These are phyloP conservation scores for Macrophya alboannulata DNA, from an alignment of 2,888 invertebrate species.

Conservation along the genomic window DNA sequence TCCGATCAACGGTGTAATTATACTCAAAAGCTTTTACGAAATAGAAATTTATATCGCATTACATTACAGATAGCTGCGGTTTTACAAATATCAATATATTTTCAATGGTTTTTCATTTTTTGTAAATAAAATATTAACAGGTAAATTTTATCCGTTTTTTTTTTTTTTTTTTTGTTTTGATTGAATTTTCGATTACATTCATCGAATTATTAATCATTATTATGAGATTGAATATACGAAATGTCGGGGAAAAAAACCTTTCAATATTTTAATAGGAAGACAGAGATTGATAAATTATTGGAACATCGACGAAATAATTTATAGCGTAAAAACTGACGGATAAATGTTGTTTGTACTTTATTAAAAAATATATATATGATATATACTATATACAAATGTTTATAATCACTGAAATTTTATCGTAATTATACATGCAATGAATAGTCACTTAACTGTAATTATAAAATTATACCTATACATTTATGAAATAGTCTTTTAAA, in stretches of 20 bases:
- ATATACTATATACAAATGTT: slow-evolving; percentile 13
- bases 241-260: neutral
- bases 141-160: neutral
- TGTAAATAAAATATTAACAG: no score
- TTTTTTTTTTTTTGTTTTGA: neutral
- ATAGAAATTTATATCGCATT: neutral
- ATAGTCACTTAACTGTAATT: neutral
- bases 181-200: neutral
- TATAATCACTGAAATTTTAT: neutral
- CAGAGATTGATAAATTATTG: no score
- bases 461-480: neutral
- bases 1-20: slow-evolving; percentile 16
- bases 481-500: neutral
- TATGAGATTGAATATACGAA: neutral
- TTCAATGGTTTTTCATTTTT: no score
- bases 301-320: neutral
- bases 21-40: neutral
- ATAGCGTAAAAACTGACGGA: neutral
- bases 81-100: neutral
- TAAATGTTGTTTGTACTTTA: neutral
- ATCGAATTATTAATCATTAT: neutral
- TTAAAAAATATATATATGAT: slow-evolving; percentile 16
- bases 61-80: neutral
- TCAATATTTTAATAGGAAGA: neutral
- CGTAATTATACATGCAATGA: neutral